Conservation (phyloP, 2,888 invertebrate species). For the Acleris laterana region DNA sequence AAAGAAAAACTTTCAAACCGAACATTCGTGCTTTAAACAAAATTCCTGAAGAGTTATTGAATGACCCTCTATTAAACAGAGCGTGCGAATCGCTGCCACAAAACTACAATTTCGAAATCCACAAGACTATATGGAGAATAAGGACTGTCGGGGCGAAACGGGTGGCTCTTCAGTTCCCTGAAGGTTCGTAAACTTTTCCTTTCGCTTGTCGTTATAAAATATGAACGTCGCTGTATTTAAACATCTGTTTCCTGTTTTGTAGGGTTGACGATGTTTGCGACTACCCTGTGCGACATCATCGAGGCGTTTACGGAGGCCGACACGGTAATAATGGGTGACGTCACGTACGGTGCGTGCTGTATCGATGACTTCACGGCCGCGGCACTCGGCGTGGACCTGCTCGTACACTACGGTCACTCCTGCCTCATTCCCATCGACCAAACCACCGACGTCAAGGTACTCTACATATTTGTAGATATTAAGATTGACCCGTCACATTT, state of each 20-base stretch:
- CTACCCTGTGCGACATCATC: slow-evolving; percentile 96
- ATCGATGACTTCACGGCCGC: slow-evolving; percentile 98
- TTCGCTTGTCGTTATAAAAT: too few species aligned
- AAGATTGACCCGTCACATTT: slow-evolving; percentile 97
- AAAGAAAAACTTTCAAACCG: slow-evolving; percentile 91
- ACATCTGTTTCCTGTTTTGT: slow-evolving; percentile 45
- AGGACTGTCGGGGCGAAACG: slow-evolving; percentile 91
- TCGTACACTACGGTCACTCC: slow-evolving; percentile 99
- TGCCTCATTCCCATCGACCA: slow-evolving; percentile 96
- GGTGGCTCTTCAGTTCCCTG: slow-evolving; percentile 98
- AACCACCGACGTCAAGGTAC: slow-evolving; percentile 93
- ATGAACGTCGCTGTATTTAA: background rate
- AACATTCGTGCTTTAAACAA: slow-evolving; percentile 88
- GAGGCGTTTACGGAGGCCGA: slow-evolving; percentile 95
- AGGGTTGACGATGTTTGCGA: slow-evolving; percentile 94
- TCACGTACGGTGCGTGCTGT: slow-evolving; percentile 99
- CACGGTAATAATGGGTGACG: slow-evolving; percentile 98
- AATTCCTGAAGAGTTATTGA: slow-evolving; percentile 91
- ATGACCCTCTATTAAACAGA: slow-evolving; percentile 89
- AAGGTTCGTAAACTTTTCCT: slow-evolving; percentile 81
- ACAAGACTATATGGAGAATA: slow-evolving; percentile 98
- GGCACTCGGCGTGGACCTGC: slow-evolving; percentile 93
- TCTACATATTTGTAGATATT: slow-evolving; percentile 99
- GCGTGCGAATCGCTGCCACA: slow-evolving; percentile 91
- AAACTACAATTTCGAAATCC: slow-evolving; percentile 99